Evolutionary conservation across 2,797 vertebrate genomes (phyloP), one percentile per base, ranked within the genome.

Genomic region (Xiphophorus birchmanni): DNA sequence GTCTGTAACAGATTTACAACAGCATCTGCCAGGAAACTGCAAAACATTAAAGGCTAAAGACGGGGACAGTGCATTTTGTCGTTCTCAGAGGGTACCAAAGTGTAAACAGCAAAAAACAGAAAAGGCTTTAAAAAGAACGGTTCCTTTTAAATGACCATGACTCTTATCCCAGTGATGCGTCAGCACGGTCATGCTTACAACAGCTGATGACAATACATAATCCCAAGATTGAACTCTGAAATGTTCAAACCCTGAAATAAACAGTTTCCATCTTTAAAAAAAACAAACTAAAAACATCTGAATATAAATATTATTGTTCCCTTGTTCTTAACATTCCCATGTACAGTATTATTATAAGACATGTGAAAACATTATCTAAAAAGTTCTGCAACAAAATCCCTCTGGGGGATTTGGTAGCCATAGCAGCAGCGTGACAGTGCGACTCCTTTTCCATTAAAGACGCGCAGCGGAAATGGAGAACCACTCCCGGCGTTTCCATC

Each of bases 341-440:
- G 58, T 82, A 88, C 82, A 88, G 80, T 89, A 89, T 89, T 88
- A 91, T 82, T 88, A 92, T 84, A 67, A 89, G 82, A 82, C 75
- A 80, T 84, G 45, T 73, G 73, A 83, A 87, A 86, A 80, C 12
- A 84, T 87, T 42, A 44, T 79, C 32, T 60, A 83, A 56, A 83
- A 80, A 75, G 12, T 77, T 60, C 45, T 84, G 84, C 82, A 76
- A 77, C 60, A 81, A 11, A 54, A 50, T 83, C 82, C 78, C 83
- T 82, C 56, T 78, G 84, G 52, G 81, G 86, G 76, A 67, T 76
- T 76, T 87, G 13, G 77, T 85, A 82, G 86, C 86, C 83, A 86
- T 77, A 86, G 88, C 84, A 88, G 85, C 82, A 74, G 82, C 82
- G 78, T 76, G 71, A 74, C n/a, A 37, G 23, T 18, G 17, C 10